Evolutionary conservation across 1,140 invertebrate species (phyloP).

Genomic region (Papilio machaon): DNA sequence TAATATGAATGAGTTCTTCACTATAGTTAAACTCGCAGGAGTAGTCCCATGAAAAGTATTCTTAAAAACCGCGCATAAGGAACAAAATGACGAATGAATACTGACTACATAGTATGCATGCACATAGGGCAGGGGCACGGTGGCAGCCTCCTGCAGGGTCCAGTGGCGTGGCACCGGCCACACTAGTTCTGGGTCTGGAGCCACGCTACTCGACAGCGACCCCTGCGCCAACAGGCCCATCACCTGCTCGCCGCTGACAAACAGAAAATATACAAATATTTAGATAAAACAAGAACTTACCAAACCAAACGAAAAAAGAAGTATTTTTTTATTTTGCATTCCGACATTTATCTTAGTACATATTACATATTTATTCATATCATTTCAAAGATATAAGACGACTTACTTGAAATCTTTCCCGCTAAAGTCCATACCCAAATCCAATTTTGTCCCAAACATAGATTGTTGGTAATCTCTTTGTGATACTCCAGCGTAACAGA

Average conservation of each 20-base stretch:
- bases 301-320: too few species aligned
- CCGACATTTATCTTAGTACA: too few species aligned
- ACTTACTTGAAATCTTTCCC: slow-evolving; percentile 9
- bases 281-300: too few species aligned
- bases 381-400: not conserved
- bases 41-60: not conserved
- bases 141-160: slow-evolving; percentile 89
- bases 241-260: slow-evolving; percentile 50
- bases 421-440: slow-evolving; percentile 1
- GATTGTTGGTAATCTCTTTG: slow-evolving; percentile 10
- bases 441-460: not conserved
- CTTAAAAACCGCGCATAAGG: not conserved
- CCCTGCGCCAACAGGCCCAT: slow-evolving; percentile 50
- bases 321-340: too few species aligned
- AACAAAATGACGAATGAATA: not conserved
- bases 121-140: slow-evolving; percentile 83
- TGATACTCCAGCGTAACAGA: slow-evolving; percentile 1
- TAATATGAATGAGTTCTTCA: too few species aligned
- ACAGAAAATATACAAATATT: not conserved
- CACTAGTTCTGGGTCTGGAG: slow-evolving; percentile 67
- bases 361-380: too few species aligned
- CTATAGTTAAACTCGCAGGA: too few species aligned
- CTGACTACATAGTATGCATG: slow-evolving; percentile 18
- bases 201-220: slow-evolving; percentile 43
- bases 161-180: slow-evolving; percentile 89